A percentile compares a stretch with the other conserved stretches of the same genome.
Evolutionary conservation across 2,888 invertebrate species (phyloP).

Genomic region (Aphidius colemani): DNA sequence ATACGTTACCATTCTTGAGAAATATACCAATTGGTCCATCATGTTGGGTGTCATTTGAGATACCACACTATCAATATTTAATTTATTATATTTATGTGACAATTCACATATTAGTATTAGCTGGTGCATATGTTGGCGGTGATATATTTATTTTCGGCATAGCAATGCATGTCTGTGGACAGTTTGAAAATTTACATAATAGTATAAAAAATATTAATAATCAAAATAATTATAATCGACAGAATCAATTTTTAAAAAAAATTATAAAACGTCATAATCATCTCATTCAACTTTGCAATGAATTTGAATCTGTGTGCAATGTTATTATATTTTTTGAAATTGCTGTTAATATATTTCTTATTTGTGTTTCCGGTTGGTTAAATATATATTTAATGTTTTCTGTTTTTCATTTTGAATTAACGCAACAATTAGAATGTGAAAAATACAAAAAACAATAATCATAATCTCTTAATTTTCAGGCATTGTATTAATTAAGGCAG

Average conservation of each 20-base stretch:
- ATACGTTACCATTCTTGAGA: neutral
- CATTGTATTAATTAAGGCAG: constrained; percentile 6
- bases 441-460: neutral
- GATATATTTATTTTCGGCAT: constrained; percentile 29
- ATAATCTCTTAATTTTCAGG: neutral
- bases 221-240: constrained; percentile 4
- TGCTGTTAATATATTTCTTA: constrained; percentile 26
- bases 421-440: neutral
- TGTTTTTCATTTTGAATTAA: too few species aligned
- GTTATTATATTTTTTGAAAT: constrained; percentile 31
- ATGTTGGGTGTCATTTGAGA: constrained; percentile 9
- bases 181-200: constrained; percentile 24
- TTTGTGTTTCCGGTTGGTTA: constrained; percentile 26
- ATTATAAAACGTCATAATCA: constrained; percentile 28
- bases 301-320: constrained; percentile 32
- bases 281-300: constrained; percentile 26
- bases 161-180: constrained; percentile 31
- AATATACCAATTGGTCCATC: constrained; percentile 5
- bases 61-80: constrained; percentile 2
- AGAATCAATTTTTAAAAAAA: constrained; percentile 7
- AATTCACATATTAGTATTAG: constrained; percentile 4
- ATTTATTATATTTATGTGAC: constrained; percentile 4
- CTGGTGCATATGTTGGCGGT: constrained; percentile 20
- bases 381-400: too few species aligned
- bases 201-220: constrained; percentile 16